Base-by-base conservation (phyloP, 92 coral and sea anemone genomes). In the Zoanthus sociatus region DNA sequence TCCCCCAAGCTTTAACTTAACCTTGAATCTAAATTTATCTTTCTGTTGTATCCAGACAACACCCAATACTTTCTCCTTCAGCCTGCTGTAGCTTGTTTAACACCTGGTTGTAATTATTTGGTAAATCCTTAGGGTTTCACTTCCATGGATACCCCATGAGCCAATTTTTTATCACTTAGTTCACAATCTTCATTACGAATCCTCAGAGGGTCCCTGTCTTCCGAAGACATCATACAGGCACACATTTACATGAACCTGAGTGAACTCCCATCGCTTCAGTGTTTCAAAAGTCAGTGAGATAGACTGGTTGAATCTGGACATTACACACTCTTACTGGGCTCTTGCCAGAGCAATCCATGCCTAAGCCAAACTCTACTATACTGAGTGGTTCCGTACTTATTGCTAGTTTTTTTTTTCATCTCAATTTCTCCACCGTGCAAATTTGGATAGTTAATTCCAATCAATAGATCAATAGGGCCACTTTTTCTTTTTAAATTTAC, bases 391-490 rank as follows among this genome's bases (percentile, higher is more conserved):
- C 78, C 42, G 1, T 1, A 0, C 42, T 37, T 37, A 37, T 37
- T 37, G 42, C 42, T 37, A 37, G 4, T 2, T 72, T 70, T 44
- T 79, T 70, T 67, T 91, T 91, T 14, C n/a, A 86, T 83, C 67
- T 86, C 88, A 21, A 89, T 87, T 86, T 93, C 88, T 7, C 96
- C 94, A 1, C 72, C 88, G 67, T 93, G 96, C 45, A 93, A 89
- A 11, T 79, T 78, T 10, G 96, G 92, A 44, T 88, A 85, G 20
- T 90, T 93, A 70, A 93, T 82, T 26, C 26, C 26, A 26, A 26
- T 13, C 96, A 37, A 37, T 37, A 37, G 42, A 3, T 33, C 42
- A 33, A 3, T 33, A 33, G 42, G 0, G 42, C 42, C 42, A 33
- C 42, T 33, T 33, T 33, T 33, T 33, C 42, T n/a, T 33, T 33